Evolutionary conservation across 53 echinoderm and acorn worm genomes (phyloP).

Genomic region (Pentamera pediparva): DNA sequence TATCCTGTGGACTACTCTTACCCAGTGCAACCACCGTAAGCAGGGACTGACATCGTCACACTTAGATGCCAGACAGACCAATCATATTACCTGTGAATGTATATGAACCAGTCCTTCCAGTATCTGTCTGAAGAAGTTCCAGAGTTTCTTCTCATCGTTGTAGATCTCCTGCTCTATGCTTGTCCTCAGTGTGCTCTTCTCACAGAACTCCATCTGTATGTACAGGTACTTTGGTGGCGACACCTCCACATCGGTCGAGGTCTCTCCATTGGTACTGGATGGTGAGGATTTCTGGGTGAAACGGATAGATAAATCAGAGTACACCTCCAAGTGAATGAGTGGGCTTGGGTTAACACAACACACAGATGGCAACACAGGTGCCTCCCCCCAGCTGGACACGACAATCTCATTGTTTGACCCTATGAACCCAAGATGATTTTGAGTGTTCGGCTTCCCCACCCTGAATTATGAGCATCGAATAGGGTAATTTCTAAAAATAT

Average conservation of each 20-base stretch:
- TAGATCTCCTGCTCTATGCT: conserved; percentile 74
- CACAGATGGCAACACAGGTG: background rate
- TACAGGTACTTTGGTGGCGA: conserved; percentile 71
- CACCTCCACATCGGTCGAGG: background rate
- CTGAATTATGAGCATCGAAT: background rate
- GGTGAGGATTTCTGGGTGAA: conserved; percentile 10
- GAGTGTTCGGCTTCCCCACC: background rate
- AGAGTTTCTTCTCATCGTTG: conserved; percentile 64
- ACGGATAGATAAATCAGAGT: background rate
- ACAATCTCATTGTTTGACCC: background rate
- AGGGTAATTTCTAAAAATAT: no score
- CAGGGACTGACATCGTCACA: no score
- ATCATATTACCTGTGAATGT: conserved; percentile 87
- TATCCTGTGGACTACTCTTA: no score
- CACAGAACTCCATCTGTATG: conserved; percentile 99
- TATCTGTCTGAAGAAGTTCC: conserved; percentile 92
- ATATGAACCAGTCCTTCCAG: conserved; percentile 87
- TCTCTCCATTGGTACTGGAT: background rate
- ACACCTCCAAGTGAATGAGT: background rate
- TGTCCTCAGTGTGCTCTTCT: conserved; percentile 87
- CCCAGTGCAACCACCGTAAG: no score
- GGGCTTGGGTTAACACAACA: no score
- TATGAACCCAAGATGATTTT: background rate
- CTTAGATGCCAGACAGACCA: no score
- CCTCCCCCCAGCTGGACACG: background rate